Conservation (phyloP, 1,140 invertebrate species). For the Saccostrea cuccullata region DNA sequence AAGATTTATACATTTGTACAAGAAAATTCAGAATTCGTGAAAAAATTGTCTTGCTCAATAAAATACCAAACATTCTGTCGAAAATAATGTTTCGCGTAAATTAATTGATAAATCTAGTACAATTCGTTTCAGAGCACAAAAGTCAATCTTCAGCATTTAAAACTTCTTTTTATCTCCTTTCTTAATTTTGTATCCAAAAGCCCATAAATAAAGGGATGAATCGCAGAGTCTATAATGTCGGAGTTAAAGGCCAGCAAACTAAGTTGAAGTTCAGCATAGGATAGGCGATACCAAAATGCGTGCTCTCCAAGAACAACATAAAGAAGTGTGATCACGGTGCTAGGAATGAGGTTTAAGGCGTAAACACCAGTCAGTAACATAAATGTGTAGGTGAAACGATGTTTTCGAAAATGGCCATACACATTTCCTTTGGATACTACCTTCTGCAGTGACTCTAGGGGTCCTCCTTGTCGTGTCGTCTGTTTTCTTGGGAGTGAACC, state of each 20-base stretch:
- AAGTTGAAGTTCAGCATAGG: not conserved
- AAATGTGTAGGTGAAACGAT: constrained; percentile 5
- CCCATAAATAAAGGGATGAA: constrained; percentile 1
- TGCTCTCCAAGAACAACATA: not conserved
- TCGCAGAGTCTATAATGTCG: not conserved
- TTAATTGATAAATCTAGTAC: too few relatives aligned
- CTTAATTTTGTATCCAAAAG: constrained; percentile 10
- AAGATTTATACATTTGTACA: too few relatives aligned
- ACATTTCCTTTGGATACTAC: not conserved
- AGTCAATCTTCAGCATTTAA: not conserved
- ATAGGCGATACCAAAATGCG: not conserved
- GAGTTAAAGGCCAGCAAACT: constrained; percentile 4
- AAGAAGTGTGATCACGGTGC: not conserved
- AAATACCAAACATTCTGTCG: too few relatives aligned
- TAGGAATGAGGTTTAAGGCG: not conserved
- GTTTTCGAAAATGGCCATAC: not conserved
- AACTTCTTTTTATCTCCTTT: not conserved
- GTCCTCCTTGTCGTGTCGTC: too few relatives aligned
- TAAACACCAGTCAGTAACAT: not conserved
- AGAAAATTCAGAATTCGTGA: too few relatives aligned
- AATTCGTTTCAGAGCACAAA: too few relatives aligned
- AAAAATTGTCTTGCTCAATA: too few relatives aligned
- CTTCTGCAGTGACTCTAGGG: too few relatives aligned
- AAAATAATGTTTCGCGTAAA: too few relatives aligned
- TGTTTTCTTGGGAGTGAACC: too few relatives aligned